These are phyloP conservation scores for Rhynchopsitta pachyrhyncha DNA, from an alignment of 2,113 vertebrate species.

Conservation along the genomic window DNA sequence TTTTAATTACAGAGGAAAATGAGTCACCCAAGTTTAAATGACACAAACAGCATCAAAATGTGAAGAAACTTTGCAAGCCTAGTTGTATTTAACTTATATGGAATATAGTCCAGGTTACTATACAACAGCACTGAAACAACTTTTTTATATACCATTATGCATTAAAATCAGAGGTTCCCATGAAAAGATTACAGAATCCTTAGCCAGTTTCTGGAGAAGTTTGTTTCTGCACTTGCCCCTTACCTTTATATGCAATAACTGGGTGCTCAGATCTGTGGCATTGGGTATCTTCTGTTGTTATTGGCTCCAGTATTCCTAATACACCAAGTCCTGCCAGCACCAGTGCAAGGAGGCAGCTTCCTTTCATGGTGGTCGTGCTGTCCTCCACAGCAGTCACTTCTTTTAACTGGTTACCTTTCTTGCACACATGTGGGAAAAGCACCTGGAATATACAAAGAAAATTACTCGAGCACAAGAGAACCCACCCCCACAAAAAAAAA, in stretches of 20 bases:
- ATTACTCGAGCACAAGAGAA: neutral
- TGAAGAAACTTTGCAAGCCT: neutral
- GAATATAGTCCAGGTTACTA: neutral
- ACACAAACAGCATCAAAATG: neutral
- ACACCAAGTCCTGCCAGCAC: slow-evolving; percentile 84
- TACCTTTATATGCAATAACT: slow-evolving; percentile 87
- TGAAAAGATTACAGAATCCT: neutral
- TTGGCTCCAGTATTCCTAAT: slow-evolving; percentile 74
- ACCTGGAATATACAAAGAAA: slow-evolving; percentile 72
- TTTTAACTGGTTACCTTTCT: slow-evolving; percentile 75
- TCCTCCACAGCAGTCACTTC: slow-evolving; percentile 71
- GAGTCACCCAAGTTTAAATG: neutral
- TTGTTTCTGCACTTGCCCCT: neutral
- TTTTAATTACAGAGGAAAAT: neutral
- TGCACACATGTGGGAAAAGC: slow-evolving; percentile 77
- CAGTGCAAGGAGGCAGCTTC: slow-evolving; percentile 73
- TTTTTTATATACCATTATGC: neutral
- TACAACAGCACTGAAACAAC: neutral
- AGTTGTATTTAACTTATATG: neutral
- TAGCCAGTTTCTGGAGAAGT: neutral
- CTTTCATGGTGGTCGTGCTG: slow-evolving; percentile 77
- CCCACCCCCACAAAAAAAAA: neutral
- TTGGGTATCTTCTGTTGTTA: slow-evolving; percentile 70
- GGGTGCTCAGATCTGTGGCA: slow-evolving; percentile 89
- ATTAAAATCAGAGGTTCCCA: neutral